A percentile compares a stretch with the other conserved stretches of the same genome.
Evolutionary conservation across 1,140 invertebrate species (phyloP).

Genomic region (Musca domestica): DNA sequence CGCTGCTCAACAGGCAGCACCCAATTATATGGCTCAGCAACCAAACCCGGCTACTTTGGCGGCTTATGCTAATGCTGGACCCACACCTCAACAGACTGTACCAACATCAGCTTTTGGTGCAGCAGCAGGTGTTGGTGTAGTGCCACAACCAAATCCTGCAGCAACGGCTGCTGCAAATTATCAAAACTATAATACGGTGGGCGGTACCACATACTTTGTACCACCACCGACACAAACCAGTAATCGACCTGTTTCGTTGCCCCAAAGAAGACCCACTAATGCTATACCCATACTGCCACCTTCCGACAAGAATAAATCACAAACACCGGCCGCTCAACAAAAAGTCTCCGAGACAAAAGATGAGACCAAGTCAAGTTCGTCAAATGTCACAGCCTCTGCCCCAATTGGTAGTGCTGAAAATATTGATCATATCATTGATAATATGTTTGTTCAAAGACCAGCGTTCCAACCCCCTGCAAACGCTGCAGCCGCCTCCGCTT

Average conservation of each 20-base stretch:
- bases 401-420: constrained; percentile 53
- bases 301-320: constrained; percentile 49
- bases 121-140: constrained; percentile 25
- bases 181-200: constrained; percentile 51
- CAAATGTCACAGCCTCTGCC: neutral
- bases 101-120: constrained; percentile 14
- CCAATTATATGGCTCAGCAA: constrained; percentile 22
- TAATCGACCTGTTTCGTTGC: constrained; percentile 41
- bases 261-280: constrained; percentile 54
- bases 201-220: constrained; percentile 53
- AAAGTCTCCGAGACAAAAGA: neutral
- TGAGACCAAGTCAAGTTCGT: neutral
- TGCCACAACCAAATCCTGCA: neutral
- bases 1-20: constrained; percentile 19
- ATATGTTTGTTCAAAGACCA: constrained; percentile 62
- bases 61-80: constrained; percentile 1
- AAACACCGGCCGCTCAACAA: constrained; percentile 12
- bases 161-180: constrained; percentile 33
- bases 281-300: constrained; percentile 55
- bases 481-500: neutral
- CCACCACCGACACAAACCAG: constrained; percentile 44
- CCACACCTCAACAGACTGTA: constrained; percentile 6
- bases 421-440: constrained; percentile 62
- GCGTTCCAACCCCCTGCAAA: constrained; percentile 42
- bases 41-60: constrained; percentile 22